Evolutionary conservation across 2,113 vertebrate genomes (phyloP).

Genomic region (Candoia aspera): DNA sequence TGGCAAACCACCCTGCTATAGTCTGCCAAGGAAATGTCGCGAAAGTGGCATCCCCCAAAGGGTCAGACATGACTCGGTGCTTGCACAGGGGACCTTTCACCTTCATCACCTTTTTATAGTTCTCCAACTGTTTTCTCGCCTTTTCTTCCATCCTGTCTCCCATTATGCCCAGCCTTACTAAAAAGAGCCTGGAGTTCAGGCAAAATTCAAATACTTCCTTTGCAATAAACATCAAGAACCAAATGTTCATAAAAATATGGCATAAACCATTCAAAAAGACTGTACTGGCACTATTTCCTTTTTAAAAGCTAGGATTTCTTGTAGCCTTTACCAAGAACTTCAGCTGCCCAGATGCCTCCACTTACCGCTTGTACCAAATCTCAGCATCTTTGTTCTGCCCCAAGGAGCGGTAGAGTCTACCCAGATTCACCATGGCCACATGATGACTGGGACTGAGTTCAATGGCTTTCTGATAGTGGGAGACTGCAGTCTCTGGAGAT

Average conservation of each 20-base stretch:
- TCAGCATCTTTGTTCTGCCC: constrained; percentile 89
- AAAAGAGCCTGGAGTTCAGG: neutral
- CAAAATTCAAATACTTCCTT: neutral
- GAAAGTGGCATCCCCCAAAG: no score
- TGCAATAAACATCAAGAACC: neutral
- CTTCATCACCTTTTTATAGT: no score
- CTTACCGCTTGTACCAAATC: constrained; percentile 91
- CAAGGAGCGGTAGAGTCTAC: constrained; percentile 88
- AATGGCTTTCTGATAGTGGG: constrained; percentile 91
- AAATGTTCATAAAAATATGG: neutral
- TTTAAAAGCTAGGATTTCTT: neutral
- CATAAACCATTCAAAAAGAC: neutral
- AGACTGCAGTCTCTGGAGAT: constrained; percentile 78
- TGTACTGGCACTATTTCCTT: neutral
- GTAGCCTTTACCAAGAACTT: no score
- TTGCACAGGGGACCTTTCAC: no score
- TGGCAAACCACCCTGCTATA: no score
- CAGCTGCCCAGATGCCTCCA: no score
- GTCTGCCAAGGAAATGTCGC: no score
- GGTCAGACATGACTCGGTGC: no score
- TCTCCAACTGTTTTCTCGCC: neutral
- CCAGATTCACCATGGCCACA: constrained; percentile 96
- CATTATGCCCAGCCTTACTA: neutral
- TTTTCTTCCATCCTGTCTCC: neutral
- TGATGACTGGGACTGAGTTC: constrained; percentile 87